These are phyloP conservation scores for Wiebesia pumilae DNA, from an alignment of 1,140 invertebrate species.

Conservation along the genomic window DNA sequence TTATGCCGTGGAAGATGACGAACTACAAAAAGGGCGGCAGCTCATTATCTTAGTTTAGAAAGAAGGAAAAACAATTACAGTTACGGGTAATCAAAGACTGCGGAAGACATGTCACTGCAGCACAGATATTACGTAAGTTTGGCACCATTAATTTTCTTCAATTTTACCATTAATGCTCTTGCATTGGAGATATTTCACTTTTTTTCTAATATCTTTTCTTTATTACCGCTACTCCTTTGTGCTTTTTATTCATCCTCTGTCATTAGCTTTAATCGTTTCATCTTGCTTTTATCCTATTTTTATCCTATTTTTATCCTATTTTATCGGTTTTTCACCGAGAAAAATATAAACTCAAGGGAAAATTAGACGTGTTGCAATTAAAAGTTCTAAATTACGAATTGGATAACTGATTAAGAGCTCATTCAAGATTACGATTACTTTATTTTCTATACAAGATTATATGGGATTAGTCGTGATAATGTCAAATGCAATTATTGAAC, in stretches of 20 bases:
- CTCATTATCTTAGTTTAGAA: not conserved
- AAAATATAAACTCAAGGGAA: no score
- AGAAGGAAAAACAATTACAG: not conserved
- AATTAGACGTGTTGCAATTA: no score
- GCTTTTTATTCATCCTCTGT: not conserved
- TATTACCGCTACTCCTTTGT: not conserved
- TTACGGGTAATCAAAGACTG: not conserved
- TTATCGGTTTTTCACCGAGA: no score
- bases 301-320: no score
- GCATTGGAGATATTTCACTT: not conserved
- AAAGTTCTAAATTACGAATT: no score
- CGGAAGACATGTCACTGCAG: constrained; percentile 71
- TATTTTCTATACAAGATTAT: no score
- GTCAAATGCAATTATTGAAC: no score
- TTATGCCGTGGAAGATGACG: not conserved
- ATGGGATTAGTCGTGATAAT: no score
- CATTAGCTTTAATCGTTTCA: not conserved
- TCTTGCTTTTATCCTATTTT: no score
- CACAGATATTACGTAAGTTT: constrained; percentile 74
- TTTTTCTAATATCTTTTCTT: not conserved
- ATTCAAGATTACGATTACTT: no score
- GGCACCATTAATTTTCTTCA: not conserved
- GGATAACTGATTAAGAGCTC: no score
- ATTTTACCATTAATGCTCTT: not conserved
- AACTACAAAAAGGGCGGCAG: not conserved